Percentiles rank a stretch among this genome's conserved stretches.
These are phyloP conservation scores for Jaculus jaculus DNA, from an alignment of 2,113 vertebrate species.

Conservation along the genomic window DNA sequence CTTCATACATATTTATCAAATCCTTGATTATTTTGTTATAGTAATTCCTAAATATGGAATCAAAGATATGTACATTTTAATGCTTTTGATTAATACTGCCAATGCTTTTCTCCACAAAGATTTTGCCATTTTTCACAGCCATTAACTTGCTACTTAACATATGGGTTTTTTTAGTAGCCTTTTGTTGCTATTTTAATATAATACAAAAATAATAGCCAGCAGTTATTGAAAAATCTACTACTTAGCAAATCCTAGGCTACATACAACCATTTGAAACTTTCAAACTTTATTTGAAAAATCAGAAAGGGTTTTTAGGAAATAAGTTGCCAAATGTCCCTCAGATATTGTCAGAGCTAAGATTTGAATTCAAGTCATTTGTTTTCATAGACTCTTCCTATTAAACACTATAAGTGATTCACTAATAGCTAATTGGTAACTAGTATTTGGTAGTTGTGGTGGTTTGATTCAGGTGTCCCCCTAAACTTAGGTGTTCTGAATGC, in stretches of 20 bases:
- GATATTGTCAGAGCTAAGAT: constrained; percentile 29
- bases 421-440: background rate
- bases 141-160: background rate
- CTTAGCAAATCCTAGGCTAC: background rate
- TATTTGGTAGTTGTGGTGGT: background rate
- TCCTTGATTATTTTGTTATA: constrained; percentile 37
- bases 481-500: too few species aligned
- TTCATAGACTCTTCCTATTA: background rate
- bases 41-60: constrained; percentile 44
- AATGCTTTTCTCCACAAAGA: constrained; percentile 48
- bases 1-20: constrained; percentile 47
- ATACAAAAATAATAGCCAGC: background rate
- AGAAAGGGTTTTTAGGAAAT: constrained; percentile 32
- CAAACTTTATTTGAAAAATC: background rate
- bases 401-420: background rate
- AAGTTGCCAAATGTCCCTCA: background rate
- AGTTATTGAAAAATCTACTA: constrained; percentile 31
- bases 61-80: constrained; percentile 40
- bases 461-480: too few species aligned
- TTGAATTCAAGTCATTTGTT: background rate
- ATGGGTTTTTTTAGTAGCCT: background rate
- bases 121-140: constrained; percentile 15
- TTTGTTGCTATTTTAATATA: constrained; percentile 1
- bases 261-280: background rate
- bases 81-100: constrained; percentile 32